Conservation (phyloP, 2,797 vertebrate genomes). For the Streptopelia turtur region DNA sequence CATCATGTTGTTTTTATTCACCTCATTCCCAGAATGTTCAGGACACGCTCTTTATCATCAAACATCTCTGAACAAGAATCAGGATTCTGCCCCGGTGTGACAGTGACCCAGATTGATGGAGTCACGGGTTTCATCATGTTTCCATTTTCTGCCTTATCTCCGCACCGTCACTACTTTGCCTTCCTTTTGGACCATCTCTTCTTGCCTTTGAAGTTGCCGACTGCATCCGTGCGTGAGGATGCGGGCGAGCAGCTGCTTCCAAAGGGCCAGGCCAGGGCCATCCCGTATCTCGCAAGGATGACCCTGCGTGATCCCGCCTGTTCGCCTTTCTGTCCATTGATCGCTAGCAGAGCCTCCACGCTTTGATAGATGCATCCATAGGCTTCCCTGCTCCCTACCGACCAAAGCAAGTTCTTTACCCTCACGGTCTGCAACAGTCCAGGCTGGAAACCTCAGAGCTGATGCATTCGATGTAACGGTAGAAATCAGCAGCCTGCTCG, state of each 20-base stretch:
- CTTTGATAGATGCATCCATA: not conserved
- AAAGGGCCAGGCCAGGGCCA: not conserved
- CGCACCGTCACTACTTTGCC: conserved; percentile 11
- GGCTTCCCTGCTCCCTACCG: not conserved
- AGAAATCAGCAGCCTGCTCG: not conserved
- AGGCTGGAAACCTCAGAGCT: not conserved
- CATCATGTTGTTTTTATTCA: conserved; percentile 15
- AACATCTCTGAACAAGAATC: conserved; percentile 31
- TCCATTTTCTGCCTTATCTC: conserved; percentile 36
- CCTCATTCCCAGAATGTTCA: conserved; percentile 25
- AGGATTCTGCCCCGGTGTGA: not conserved
- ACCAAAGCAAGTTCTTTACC: not conserved
- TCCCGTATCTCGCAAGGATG: not conserved
- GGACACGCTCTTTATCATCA: conserved; percentile 30
- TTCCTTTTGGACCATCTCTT: conserved; percentile 52
- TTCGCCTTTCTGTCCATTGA: not conserved
- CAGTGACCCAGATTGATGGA: not conserved
- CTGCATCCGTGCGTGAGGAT: conserved; percentile 46
- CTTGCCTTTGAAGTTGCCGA: conserved; percentile 74
- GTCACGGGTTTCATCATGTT: conserved; percentile 8
- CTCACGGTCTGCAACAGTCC: not conserved
- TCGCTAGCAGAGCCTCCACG: not conserved
- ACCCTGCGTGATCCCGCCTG: not conserved
- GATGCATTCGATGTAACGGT: not conserved
- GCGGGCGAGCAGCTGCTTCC: conserved; percentile 35